Conservation (phyloP, 2,888 invertebrate species). For the Ametastegia equiseti region DNA sequence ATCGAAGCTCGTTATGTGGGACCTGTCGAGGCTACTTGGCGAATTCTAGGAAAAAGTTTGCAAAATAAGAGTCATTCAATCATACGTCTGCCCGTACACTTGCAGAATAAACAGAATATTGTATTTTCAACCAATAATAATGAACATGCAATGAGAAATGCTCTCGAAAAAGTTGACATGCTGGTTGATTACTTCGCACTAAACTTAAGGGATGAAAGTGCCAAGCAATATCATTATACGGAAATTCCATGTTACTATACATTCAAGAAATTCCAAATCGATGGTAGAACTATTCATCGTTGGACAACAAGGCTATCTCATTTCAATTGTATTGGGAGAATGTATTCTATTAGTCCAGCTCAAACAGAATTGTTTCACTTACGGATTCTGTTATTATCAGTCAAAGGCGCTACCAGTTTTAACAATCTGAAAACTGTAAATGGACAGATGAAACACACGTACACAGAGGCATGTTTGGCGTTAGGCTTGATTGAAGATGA, state of each 20-base stretch:
- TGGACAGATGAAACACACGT: constrained; percentile 57
- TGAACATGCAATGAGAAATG: not conserved
- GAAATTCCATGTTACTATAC: not conserved
- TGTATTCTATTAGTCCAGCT: constrained; percentile 54
- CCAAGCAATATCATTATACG: not conserved
- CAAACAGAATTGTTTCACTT: constrained; percentile 59
- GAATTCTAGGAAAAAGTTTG: too few relatives aligned
- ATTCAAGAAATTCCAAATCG: not conserved
- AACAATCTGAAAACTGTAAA: constrained; percentile 58
- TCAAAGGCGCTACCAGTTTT: constrained; percentile 56
- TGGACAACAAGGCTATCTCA: constrained; percentile 32
- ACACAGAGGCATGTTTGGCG: constrained; percentile 57
- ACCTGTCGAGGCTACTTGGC: too few relatives aligned
- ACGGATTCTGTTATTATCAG: constrained; percentile 57
- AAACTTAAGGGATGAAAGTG: not conserved
- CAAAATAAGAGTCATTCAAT: too few relatives aligned
- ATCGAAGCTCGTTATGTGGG: too few relatives aligned
- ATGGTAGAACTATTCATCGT: not conserved
- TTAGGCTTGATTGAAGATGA: constrained; percentile 62
- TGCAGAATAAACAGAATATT: constrained; percentile 60
- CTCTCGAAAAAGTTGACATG: not conserved
- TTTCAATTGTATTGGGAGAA: constrained; percentile 51
- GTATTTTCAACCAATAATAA: not conserved
- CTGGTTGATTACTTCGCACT: not conserved
- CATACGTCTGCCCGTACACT: constrained; percentile 67